These are phyloP conservation scores for Premnoplex brunnescens DNA, from an alignment of 2,797 vertebrate species.

Conservation along the genomic window DNA sequence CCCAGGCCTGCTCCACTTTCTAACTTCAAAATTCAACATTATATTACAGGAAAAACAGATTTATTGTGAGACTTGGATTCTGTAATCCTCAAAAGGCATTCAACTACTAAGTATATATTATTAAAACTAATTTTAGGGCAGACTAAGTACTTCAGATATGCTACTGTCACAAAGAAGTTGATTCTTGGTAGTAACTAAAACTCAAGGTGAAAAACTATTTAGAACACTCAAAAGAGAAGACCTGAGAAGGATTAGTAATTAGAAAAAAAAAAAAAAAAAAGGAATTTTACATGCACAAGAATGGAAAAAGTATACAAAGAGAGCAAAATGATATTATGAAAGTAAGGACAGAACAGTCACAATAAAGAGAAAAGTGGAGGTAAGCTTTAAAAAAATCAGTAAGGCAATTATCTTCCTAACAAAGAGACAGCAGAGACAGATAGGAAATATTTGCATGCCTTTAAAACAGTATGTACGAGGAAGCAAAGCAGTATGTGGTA, in stretches of 20 bases:
- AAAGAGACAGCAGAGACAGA: background rate
- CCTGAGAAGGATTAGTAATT: background rate
- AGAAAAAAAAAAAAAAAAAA: background rate
- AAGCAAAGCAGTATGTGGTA: background rate
- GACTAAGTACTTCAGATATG: background rate
- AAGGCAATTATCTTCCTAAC: background rate
- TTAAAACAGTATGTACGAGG: background rate
- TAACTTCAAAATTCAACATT: background rate
- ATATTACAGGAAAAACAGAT: background rate
- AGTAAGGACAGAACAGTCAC: background rate
- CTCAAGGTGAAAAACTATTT: background rate
- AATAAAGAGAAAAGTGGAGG: background rate
- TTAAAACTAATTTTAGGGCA: background rate
- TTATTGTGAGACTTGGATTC: background rate
- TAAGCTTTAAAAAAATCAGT: background rate
- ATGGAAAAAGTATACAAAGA: background rate
- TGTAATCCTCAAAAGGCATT: background rate
- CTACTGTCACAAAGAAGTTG: background rate
- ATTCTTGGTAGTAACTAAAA: background rate
- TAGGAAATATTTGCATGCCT: background rate
- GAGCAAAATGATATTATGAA: background rate
- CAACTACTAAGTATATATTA: background rate
- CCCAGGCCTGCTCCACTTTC: background rate
- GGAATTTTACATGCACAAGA: background rate
- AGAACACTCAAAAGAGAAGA: background rate